Percentiles rank a stretch among this genome's conserved stretches.
Evolutionary conservation across 2,888 invertebrate species (phyloP).

Genomic region (Diarsia mendica): DNA sequence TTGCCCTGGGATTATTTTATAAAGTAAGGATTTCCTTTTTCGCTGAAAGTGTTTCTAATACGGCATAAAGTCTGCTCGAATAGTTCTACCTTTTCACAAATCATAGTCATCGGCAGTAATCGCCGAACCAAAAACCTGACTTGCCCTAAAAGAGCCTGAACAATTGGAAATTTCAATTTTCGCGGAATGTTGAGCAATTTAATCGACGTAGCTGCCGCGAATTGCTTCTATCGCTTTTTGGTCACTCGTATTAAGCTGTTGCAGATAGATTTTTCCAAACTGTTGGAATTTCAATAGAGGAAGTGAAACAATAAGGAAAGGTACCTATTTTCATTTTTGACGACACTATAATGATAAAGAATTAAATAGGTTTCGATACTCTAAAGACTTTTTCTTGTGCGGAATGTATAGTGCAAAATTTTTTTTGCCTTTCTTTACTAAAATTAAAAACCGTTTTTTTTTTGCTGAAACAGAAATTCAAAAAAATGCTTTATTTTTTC

Average conservation of each 20-base stretch:
- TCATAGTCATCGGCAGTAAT: neutral
- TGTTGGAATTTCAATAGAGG: neutral
- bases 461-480: neutral
- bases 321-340: neutral
- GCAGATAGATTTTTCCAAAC: neutral
- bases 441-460: neutral
- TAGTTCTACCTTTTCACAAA: neutral
- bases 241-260: neutral
- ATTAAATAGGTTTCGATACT: neutral
- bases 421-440: neutral
- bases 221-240: slow-evolving; percentile 23
- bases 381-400: too few species aligned
- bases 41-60: neutral
- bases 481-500: neutral
- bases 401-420: neutral
- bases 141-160: slow-evolving; percentile 12
- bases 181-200: slow-evolving; percentile 12
- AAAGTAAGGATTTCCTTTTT: slow-evolving; percentile 8
- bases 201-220: slow-evolving; percentile 8
- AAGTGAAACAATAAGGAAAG: neutral
- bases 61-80: neutral
- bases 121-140: neutral
- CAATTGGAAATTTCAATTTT: slow-evolving; percentile 22
- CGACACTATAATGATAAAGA: neutral
- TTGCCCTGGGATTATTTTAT: slow-evolving; percentile 23